Evolutionary conservation across 2,888 invertebrate genomes (phyloP).

Genomic region (Lasioglossum pauxillum): DNA sequence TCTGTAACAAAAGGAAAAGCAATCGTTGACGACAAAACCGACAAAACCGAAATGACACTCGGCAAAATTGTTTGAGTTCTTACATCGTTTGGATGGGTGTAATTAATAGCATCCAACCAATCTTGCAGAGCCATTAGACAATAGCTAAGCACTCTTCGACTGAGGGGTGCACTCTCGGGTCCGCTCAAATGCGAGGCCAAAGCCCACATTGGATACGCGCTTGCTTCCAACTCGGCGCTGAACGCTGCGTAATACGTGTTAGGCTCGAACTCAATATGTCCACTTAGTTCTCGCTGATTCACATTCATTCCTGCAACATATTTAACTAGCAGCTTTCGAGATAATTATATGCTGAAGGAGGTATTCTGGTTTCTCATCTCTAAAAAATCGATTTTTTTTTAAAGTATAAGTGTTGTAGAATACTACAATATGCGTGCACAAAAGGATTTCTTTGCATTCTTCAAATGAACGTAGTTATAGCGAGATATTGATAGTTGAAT

Average conservation of each 20-base stretch:
- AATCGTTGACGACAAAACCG: neutral
- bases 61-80: constrained; percentile 71
- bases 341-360: neutral
- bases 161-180: constrained; percentile 90
- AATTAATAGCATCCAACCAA: constrained; percentile 95
- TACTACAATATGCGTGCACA: too few species aligned
- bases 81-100: constrained; percentile 89
- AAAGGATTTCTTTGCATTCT: too few species aligned
- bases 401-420: neutral
- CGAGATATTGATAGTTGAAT: too few species aligned
- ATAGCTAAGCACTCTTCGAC: constrained; percentile 90
- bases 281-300: constrained; percentile 94
- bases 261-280: constrained; percentile 98
- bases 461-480: too few species aligned
- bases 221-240: constrained; percentile 98
- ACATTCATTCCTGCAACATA: constrained; percentile 94
- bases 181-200: constrained; percentile 94
- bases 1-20: constrained; percentile 84
- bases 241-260: constrained; percentile 99
- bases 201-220: constrained; percentile 99
- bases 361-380: neutral
- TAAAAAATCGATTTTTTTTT: neutral
- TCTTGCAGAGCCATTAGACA: constrained; percentile 92
- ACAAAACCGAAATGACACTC: neutral
- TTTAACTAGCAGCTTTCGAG: neutral